A percentile compares a stretch with the other conserved stretches of the same genome.
Conservation (phyloP, 2,797 vertebrate species). For the Pangasius sanitwongsei region DNA sequence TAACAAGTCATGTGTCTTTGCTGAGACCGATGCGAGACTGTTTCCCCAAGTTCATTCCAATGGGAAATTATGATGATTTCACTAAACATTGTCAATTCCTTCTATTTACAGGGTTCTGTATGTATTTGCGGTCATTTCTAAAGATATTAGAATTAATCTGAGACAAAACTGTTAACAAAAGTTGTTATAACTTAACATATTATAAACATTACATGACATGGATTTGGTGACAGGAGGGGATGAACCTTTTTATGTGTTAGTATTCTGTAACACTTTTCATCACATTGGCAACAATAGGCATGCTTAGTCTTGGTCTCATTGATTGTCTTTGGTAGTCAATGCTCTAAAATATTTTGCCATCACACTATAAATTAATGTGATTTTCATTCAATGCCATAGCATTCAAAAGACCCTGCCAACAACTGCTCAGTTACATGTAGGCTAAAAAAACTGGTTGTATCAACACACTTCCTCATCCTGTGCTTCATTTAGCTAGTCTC, state of each 20-base stretch:
- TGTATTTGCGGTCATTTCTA: not conserved
- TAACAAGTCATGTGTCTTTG: not conserved
- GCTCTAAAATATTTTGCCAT: not conserved
- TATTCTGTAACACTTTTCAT: not conserved
- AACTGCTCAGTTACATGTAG: not conserved
- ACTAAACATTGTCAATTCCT: not conserved
- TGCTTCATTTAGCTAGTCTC: not conserved
- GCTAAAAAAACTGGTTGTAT: not conserved
- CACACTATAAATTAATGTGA: not conserved
- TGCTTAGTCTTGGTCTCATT: not conserved
- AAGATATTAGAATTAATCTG: not conserved
- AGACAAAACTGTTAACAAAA: not conserved
- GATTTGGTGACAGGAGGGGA: not conserved
- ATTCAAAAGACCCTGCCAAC: not conserved
- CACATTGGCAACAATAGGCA: not conserved
- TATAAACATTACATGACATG: not conserved
- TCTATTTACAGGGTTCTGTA: not conserved
- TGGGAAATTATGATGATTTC: not conserved
- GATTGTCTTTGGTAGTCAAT: not conserved
- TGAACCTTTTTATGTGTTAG: not conserved
- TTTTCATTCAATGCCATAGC: not conserved
- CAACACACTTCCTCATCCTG: not conserved
- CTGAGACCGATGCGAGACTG: not conserved
- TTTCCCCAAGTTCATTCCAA: not conserved
- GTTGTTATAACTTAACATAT: not conserved